Percentiles rank a stretch among this genome's conserved stretches.
These are phyloP conservation scores for Cebus imitator DNA, from an alignment of 2,113 vertebrate species.

Conservation along the genomic window DNA sequence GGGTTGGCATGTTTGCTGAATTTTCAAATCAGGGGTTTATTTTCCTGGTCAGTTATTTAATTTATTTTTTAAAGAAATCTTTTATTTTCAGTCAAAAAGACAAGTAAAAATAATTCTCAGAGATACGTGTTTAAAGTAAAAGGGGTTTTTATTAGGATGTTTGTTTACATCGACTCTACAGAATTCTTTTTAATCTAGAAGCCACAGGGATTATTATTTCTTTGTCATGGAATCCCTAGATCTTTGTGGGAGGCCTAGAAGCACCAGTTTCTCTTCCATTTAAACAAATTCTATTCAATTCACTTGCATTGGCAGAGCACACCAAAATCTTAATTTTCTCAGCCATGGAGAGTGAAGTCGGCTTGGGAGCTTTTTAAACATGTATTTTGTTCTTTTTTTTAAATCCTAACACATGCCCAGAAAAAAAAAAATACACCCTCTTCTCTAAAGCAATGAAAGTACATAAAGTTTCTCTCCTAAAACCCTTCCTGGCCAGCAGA, in stretches of 20 bases:
- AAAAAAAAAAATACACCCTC: neutral
- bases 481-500: neutral
- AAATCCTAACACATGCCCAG: neutral
- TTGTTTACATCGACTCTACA: constrained; percentile 58
- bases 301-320: constrained; percentile 34
- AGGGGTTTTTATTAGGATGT: constrained; percentile 56
- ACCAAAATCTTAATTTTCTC: constrained; percentile 63
- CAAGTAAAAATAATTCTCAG: constrained; percentile 58
- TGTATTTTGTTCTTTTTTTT: neutral
- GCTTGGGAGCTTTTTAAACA: constrained; percentile 40
- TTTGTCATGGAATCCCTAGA: constrained; percentile 68
- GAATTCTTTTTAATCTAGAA: constrained; percentile 58
- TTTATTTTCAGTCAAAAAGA: constrained; percentile 60
- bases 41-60: constrained; percentile 61
- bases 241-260: constrained; percentile 59
- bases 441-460: neutral
- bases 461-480: neutral
- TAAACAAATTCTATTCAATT: constrained; percentile 56
- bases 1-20: constrained; percentile 68
- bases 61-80: constrained; percentile 51
- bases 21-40: constrained; percentile 75
- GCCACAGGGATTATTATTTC: constrained; percentile 61
- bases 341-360: constrained; percentile 41
- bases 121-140: constrained; percentile 41
- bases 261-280: constrained; percentile 63